Percentiles rank a stretch among this genome's conserved stretches.
Conservation (phyloP, 2,888 invertebrate species). For the Piscicola geometra region DNA sequence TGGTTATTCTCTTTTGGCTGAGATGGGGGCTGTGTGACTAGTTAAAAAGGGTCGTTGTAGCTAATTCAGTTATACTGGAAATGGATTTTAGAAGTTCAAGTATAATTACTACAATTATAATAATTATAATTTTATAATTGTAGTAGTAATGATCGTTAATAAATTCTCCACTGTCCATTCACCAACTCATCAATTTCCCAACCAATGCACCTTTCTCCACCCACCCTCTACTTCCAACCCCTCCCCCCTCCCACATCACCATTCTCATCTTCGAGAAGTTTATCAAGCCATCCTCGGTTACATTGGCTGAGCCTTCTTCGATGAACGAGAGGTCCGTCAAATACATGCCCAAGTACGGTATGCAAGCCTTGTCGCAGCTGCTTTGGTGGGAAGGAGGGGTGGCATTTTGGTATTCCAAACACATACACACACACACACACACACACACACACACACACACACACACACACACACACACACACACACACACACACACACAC, state of each 20-base stretch:
- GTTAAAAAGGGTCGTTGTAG: too few relatives aligned
- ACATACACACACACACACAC: constrained; percentile 23
- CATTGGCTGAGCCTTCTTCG: constrained; percentile 85
- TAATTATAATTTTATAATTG: too few relatives aligned
- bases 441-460: constrained; percentile 29
- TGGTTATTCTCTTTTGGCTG: too few relatives aligned
- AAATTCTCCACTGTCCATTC: background rate
- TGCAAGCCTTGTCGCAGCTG: constrained; percentile 65
- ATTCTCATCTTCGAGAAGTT: constrained; percentile 93
- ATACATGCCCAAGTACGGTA: constrained; percentile 69
- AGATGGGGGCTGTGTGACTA: too few relatives aligned
- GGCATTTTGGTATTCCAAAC: too few relatives aligned
- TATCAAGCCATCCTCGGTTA: constrained; percentile 78
- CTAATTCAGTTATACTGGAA: too few relatives aligned
- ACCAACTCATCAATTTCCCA: background rate
- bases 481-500: constrained; percentile 24
- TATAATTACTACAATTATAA: too few relatives aligned
- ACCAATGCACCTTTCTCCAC: background rate
- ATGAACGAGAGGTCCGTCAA: constrained; percentile 84
- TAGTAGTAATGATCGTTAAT: too few relatives aligned
- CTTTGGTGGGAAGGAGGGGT: too few relatives aligned
- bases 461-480: constrained; percentile 23
- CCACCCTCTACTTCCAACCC: background rate
- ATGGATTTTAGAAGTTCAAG: too few relatives aligned
- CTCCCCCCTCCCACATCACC: constrained; percentile 60